phyloP scores from a whole-genome alignment of 2,113 vertebrate genomes.

The Percina caprodes region DNA sequence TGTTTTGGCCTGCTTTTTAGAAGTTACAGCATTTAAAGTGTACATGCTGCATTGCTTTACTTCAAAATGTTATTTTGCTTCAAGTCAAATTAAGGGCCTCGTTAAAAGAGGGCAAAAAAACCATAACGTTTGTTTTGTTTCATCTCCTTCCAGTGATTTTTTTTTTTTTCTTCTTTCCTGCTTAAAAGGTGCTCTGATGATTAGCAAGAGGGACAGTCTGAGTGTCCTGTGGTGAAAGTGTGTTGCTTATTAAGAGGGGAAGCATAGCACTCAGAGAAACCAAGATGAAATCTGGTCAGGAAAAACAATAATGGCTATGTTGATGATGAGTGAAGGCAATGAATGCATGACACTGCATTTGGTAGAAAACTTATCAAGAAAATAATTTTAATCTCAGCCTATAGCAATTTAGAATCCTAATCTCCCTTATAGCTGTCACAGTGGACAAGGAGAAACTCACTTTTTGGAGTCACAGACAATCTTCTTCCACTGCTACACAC shows the following conservation, averaged over 20 bases:
- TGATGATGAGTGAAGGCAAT: slow-evolving; percentile 8
- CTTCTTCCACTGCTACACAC: slow-evolving; percentile 5
- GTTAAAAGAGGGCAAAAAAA: slow-evolving; percentile 61
- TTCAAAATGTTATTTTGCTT: slow-evolving; percentile 36
- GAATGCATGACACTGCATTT: neutral
- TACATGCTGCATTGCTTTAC: slow-evolving; percentile 42
- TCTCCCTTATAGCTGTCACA: slow-evolving; percentile 5
- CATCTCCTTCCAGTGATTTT: slow-evolving; percentile 74
- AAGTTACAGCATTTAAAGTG: slow-evolving; percentile 45
- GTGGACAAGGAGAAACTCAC: neutral
- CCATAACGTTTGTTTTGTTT: slow-evolving; percentile 70
- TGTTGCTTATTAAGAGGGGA: slow-evolving; percentile 76
- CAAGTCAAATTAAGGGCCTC: slow-evolving; percentile 67
- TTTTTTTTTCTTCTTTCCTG: slow-evolving; percentile 39
- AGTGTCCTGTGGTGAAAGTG: slow-evolving; percentile 70
- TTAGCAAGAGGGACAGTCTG: slow-evolving; percentile 71
- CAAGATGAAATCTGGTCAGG: slow-evolving; percentile 36
- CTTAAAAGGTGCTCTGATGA: slow-evolving; percentile 70
- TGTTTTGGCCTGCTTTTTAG: neutral
- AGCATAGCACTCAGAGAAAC: slow-evolving; percentile 47
- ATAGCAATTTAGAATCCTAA: slow-evolving; percentile 12
- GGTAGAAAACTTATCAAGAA: neutral
- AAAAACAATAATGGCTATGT: slow-evolving; percentile 21
- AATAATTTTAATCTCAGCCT: neutral
- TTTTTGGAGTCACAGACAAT: slow-evolving; percentile 9